Base-by-base conservation (phyloP, 1,140 invertebrate genomes). In the Procambarus virginalis region DNA sequence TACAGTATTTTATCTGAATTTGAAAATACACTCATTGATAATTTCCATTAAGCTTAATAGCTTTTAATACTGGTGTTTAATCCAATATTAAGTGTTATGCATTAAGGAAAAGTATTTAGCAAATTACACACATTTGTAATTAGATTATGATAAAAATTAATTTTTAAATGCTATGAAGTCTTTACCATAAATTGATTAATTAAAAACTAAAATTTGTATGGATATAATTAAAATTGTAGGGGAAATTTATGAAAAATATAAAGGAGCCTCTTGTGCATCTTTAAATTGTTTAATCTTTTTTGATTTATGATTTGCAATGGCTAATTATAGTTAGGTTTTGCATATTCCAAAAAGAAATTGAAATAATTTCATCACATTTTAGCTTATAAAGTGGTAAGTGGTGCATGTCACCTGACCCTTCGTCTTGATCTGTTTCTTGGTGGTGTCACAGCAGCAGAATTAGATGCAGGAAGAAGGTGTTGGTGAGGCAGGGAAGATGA, bases 371-470 rank as follows among this genome's bases (percentile, higher is more conserved):
- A 73, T 45, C 34, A 82, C 4, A 82, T 82, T 34, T 82, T 68
- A 55, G 60, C 80, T 82, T 82, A 82, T 68, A 82, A 45, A 82
- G 60, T 68, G 55, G 20, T 60, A 6, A 80, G 55, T 55, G 60
- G 22, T 55, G 85, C 34, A 51, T 78, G 76, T 89, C 88, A 89
- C 88, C 88, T 84, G 60, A 84, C 68, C 58, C 88, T 84, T 73
- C 87, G 76, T 22, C 82, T 83, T 49, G 79, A 73, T 48, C 58
- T 89, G 75, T 73, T 49, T 77, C 88, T 75, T 70, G 82, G 79
- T 46, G 75, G 51, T 81, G 75, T 78, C 78, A 73, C 64, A 73
- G 84, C 55, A 34, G 79, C 46, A 60, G 86, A 8, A 45, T 48
- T 48, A 12, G 85, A 58, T 20, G 58, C 5, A 70, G 68, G 49